Evolutionary conservation across 1,140 invertebrate genomes (phyloP).

Genomic region (Macrobrachium nipponense): DNA sequence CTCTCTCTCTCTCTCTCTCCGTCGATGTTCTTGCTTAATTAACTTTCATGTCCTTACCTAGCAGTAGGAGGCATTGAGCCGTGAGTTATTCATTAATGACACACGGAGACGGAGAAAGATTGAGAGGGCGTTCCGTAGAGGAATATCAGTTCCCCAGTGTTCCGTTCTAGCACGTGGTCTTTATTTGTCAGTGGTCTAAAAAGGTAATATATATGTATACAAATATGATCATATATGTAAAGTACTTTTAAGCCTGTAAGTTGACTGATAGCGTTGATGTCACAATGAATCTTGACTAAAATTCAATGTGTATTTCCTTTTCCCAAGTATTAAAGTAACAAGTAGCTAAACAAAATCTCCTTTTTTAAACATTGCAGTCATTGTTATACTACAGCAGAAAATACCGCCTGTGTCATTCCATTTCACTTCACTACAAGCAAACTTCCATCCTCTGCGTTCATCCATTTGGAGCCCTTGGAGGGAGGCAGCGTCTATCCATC

Average conservation of each 20-base stretch:
- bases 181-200: too few relatives aligned
- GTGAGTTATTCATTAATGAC: background rate
- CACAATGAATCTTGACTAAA: background rate
- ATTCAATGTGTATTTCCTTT: background rate
- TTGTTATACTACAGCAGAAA: too few relatives aligned
- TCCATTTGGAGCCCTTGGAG: too few relatives aligned
- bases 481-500: too few relatives aligned
- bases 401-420: too few relatives aligned
- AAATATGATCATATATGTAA: too few relatives aligned
- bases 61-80: background rate
- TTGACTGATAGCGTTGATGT: background rate
- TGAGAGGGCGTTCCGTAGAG: background rate
- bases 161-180: too few relatives aligned
- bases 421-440: too few relatives aligned
- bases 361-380: too few relatives aligned
- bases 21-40: background rate
- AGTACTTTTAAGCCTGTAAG: background rate
- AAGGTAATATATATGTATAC: too few relatives aligned
- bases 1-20: too few relatives aligned
- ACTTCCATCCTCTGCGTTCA: too few relatives aligned
- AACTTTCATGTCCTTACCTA: slow-evolving; percentile 20
- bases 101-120: background rate
- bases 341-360: background rate
- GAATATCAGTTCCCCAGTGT: background rate
- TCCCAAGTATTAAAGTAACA: background rate